Evolutionary conservation across 2,113 vertebrate genomes (phyloP), one percentile per base, ranked within the genome.

Genomic region (Puma concolor): DNA sequence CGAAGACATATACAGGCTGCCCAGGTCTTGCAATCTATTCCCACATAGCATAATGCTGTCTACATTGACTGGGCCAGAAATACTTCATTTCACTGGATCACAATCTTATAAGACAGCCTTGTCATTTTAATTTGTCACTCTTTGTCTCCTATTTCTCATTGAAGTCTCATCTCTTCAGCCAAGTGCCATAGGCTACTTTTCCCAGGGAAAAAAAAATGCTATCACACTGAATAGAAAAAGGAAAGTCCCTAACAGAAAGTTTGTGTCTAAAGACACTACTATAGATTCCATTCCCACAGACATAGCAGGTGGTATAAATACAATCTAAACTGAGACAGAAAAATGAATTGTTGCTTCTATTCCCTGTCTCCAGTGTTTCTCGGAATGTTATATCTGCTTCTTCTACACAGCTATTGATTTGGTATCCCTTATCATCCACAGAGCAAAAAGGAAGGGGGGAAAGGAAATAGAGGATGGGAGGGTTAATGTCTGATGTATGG

Each of bases 51-150:
- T 98, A 98, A 97, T 97, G 91, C 85, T 98, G 97, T 98, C 97
- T 98, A 88, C 96, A 96, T 98, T 98, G 98, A 98, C 98, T 98
- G 96, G 98, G 96, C 97, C 95, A 98, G 98, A 98, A 99, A 98
- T 98, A 97, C 97, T 99, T 99, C 95, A 98, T 98, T 98, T 98
- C 98, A 97, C 97, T 98, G 98, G 98, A 98, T 98, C 98, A 97
- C 98, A 98, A 98, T 99, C 98, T 98, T 52, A 72, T 98, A 97
- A 98, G 99, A 99, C 99, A 99, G 98, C 94, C 97, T 98, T 99
- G 99, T 99, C 99, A 98, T 98, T 99, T 99, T 99, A 98, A 99
- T 99, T 99, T 99, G 99, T 99, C 98, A 98, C 98, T 98, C 97
- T 97, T 97, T 98, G 96, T 98, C 74, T 98, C 60, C 95, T 95